These are phyloP conservation scores for Epizoanthus ramosus DNA, from an alignment of 92 coral and sea anemone species.

Conservation along the genomic window DNA sequence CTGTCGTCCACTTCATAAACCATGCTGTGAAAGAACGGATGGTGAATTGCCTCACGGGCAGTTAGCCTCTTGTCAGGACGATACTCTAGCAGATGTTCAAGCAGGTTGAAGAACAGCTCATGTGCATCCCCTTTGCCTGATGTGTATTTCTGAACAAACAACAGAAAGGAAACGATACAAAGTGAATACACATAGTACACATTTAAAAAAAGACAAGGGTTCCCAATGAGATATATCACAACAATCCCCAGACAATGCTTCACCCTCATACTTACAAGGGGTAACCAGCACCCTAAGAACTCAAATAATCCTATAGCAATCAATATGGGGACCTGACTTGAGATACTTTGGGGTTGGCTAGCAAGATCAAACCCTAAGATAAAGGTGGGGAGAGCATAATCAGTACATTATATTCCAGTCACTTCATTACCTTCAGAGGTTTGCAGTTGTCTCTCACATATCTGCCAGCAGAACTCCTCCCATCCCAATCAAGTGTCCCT, in stretches of 20 bases:
- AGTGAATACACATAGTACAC: background rate
- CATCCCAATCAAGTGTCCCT: slow-evolving; percentile 98
- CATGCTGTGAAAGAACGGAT: slow-evolving; percentile 85
- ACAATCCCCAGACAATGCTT: background rate
- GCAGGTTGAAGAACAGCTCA: slow-evolving; percentile 78
- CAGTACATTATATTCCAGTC: background rate
- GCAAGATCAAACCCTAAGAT: background rate
- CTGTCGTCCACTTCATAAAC: slow-evolving; percentile 52
- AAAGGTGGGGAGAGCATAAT: background rate
- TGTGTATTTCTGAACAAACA: slow-evolving; percentile 75
- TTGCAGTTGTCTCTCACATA: slow-evolving; percentile 96
- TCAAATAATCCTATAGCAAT: no score
- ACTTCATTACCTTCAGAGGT: slow-evolving; percentile 73
- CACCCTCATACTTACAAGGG: no score
- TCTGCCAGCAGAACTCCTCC: slow-evolving; percentile 86
- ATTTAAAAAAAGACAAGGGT: background rate
- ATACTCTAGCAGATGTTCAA: slow-evolving; percentile 88
- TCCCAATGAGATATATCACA: background rate
- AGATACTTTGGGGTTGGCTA: no score
- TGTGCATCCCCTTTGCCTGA: slow-evolving; percentile 77
- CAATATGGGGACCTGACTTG: no score
- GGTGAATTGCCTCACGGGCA: slow-evolving; percentile 85
- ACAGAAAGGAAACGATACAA: background rate
- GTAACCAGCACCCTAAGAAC: no score
- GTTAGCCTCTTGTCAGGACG: slow-evolving; percentile 81